Evolutionary conservation across 2,113 vertebrate species (phyloP).

Genomic region (Brachionichthys hirsutus): DNA sequence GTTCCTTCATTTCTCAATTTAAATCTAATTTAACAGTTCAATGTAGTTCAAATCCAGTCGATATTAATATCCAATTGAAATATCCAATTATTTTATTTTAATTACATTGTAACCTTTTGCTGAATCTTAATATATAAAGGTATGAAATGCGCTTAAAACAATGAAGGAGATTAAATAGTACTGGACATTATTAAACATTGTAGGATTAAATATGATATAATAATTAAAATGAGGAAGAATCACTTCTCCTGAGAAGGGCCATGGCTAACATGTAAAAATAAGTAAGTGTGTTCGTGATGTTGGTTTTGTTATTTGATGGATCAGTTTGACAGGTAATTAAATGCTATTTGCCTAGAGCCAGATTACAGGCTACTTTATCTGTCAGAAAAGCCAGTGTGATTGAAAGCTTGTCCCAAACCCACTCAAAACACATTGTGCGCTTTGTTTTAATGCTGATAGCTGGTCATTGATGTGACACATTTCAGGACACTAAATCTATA

Average conservation of each 20-base stretch:
- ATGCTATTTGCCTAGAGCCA: slow-evolving; percentile 38
- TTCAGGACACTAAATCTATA: slow-evolving; percentile 18
- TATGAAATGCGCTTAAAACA: neutral
- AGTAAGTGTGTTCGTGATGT: slow-evolving; percentile 21
- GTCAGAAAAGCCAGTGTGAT: slow-evolving; percentile 46
- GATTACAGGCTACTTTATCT: slow-evolving; percentile 26
- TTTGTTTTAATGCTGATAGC: slow-evolving; percentile 49
- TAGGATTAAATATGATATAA: too few species aligned
- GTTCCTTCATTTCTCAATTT: too few species aligned
- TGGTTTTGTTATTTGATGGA: slow-evolving; percentile 44
- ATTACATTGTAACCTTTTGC: neutral
- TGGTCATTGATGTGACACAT: slow-evolving; percentile 28
- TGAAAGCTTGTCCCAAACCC: slow-evolving; percentile 48
- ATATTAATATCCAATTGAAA: neutral
- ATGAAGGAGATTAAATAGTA: neutral
- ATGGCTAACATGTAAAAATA: neutral
- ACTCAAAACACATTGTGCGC: slow-evolving; percentile 42
- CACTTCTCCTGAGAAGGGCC: slow-evolving; percentile 1
- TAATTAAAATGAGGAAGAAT: slow-evolving; percentile 1
- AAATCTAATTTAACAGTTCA: slow-evolving; percentile 1
- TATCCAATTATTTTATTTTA: neutral
- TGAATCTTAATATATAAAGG: neutral
- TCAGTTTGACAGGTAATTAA: slow-evolving; percentile 60
- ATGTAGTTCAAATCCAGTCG: slow-evolving; percentile 1
- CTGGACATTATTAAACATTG: neutral